Evolutionary conservation across 1,140 invertebrate species (phyloP), one percentile per base, ranked within the genome.

Genomic region (Propsilocerus akamusi): DNA sequence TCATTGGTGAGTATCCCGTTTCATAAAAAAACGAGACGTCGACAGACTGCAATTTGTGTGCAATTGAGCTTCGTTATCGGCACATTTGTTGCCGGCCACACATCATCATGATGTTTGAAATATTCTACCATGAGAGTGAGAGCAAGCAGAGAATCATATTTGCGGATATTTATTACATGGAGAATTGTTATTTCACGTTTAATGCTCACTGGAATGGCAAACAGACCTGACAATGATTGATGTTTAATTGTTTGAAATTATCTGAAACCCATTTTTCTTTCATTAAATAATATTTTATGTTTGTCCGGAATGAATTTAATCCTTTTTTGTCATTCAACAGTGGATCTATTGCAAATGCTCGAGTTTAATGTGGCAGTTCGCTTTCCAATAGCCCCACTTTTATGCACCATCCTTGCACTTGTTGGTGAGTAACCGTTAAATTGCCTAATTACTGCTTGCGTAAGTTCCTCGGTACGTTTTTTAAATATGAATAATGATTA

Each of bases 341-440:
- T 97, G 59, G 93, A 98, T 67, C 71, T 98, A 47, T 73, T 98
- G 51, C 94, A 97, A 69, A 96, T 97, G 88, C 68, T 97, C 63
- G 94, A 98, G 65, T 87, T 88, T 65, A 95, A 96, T 67, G 81
- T 92, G 17, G 78, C 85, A 0, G 81, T 96, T 11, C 84, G 85
- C 5, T 97, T 98, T 64, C 94, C 94, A 14, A 89, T 91, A 25
- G 94, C 94, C 25, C 92, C 95, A 7, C 72, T 99, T 14, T 74
- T 98, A 30, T 98, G 94, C 5, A 93, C 98, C 32, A 96, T 99
- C 56, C 68, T 99, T 62, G 96, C 96, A 11, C 72, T 99, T 64
- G 92, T 99, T 55, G 95, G 94, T 96, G 72, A 85, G 87, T 81
- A 25, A 24, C 47, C 51, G 47, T 50, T 23, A 51, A 26, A 53